Evolutionary conservation across 2,888 invertebrate species (phyloP).

Genomic region (Linnaemya tessellans): DNA sequence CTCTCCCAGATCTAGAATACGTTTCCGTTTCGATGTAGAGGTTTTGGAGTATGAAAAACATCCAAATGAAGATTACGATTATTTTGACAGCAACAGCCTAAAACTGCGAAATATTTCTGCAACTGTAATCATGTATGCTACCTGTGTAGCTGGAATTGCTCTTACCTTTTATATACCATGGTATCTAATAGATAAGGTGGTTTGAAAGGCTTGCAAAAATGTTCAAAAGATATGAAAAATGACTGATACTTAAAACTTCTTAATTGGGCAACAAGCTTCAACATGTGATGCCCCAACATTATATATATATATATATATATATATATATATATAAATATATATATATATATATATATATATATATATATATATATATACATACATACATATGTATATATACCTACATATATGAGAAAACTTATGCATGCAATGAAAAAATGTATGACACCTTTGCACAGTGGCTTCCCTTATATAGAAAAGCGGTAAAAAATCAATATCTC

Average conservation of each 20-base stretch:
- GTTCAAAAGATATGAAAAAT: background rate
- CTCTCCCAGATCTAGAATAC: conserved; percentile 82
- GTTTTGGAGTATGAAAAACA: conserved; percentile 83
- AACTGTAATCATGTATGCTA: conserved; percentile 80
- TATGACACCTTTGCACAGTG: no score
- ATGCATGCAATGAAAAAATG: no score
- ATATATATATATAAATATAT: no score
- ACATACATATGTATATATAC: no score
- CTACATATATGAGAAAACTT: no score
- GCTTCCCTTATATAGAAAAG: no score
- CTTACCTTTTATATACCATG: conserved; percentile 82
- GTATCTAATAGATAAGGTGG: conserved; percentile 81
- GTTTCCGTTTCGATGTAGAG: conserved; percentile 84
- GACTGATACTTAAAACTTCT: conserved; percentile 48
- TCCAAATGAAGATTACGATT: conserved; percentile 81
- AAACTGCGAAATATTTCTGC: conserved; percentile 78
- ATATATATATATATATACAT: no score
- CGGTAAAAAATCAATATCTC: no score
- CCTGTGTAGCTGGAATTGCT: conserved; percentile 82
- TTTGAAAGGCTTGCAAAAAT: conserved; percentile 42
- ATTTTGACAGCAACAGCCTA: conserved; percentile 75
- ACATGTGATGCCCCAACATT: background rate
- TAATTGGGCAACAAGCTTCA: background rate
- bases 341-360: no score
- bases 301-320: no score